phyloP scores from a whole-genome alignment of 2,797 vertebrate genomes.

The Capromys pilorides region DNA sequence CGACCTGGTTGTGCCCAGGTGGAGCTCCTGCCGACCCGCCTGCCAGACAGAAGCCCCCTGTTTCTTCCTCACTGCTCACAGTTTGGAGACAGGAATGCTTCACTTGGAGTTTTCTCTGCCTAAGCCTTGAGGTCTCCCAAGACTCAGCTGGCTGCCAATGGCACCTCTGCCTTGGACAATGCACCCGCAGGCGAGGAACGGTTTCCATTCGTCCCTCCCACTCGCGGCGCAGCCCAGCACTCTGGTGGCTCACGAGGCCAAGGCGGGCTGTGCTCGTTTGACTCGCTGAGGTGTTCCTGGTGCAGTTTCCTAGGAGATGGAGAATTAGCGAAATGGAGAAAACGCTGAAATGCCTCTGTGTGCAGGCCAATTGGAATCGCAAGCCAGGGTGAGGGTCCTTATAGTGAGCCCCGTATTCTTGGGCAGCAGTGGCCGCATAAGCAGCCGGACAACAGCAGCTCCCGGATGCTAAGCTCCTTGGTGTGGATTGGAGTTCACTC shows the following conservation, averaged over 20 bases:
- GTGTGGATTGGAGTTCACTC: too few relatives aligned
- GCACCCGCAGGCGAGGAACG: accelerated
- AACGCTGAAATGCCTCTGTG: neutral
- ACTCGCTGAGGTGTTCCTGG: neutral
- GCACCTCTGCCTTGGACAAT: neutral
- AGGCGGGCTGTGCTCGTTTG: neutral
- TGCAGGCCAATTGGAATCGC: neutral
- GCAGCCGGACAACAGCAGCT: neutral
- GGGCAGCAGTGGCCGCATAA: too few relatives aligned
- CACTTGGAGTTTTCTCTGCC: neutral
- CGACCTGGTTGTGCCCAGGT: neutral
- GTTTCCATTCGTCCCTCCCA: neutral
- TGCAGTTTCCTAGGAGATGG: neutral
- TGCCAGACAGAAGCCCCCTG: too few relatives aligned
- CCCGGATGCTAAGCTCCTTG: neutral
- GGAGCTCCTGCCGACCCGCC: neutral
- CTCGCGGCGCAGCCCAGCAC: neutral
- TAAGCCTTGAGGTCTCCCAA: neutral
- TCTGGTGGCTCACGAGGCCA: neutral
- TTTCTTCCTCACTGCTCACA: neutral
- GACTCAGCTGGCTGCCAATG: neutral
- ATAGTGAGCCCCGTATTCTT: neutral
- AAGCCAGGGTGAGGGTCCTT: neutral
- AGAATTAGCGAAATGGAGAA: neutral
- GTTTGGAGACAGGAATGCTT: neutral